Evolutionary conservation across 2,113 vertebrate species (phyloP), one percentile per base, ranked within the genome.

Genomic region (Rhadina sibilatrix): DNA sequence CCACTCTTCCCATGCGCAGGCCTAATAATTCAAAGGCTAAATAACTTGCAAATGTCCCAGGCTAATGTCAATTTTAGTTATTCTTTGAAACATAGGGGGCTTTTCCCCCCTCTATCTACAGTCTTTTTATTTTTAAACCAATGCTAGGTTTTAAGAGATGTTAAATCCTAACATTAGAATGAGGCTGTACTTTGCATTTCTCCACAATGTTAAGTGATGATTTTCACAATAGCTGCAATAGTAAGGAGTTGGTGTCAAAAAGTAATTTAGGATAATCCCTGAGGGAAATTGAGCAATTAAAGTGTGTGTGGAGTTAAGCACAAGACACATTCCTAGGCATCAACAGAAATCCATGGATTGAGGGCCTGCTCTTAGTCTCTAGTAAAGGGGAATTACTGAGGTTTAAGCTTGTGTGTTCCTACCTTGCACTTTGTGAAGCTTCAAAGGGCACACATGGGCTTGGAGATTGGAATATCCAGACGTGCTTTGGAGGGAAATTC

Each of bases 151-250:
- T 38, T 35, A 76, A 59, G 53, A 49, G 46, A 13, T 14, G 2
- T 64, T 64, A 63, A 87, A 74, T 63, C 46, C 11, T 49, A 54
- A 38, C 15, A 1, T 46, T 61, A n/a, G 10, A 64, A 16, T 89
- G 50, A 61, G 21, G 22, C 64, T 63, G 37, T 49, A 4, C 31
- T 76, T 76, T 11, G 2, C 37, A 37, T 88, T 92, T 90, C 80
- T 35, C 38, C 21, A 5, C 18, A 16, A 6, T 86, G 86, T 65
- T 44, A 80, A 92, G 44, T 30, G 38, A 16, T 77, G 10, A 2
- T 87, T 95, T 95, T 92, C 91, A 88, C 72, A 90, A 92, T 60
- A 77, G 44, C 76, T 88, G 88, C 83, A 92, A 70, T 38, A 80
- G 33, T 46, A 38, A 83, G 68, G 52, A 93, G 95, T 74, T 46